Evolutionary conservation across 1,140 invertebrate genomes (phyloP).

Genomic region (Drosophila guanche): DNA sequence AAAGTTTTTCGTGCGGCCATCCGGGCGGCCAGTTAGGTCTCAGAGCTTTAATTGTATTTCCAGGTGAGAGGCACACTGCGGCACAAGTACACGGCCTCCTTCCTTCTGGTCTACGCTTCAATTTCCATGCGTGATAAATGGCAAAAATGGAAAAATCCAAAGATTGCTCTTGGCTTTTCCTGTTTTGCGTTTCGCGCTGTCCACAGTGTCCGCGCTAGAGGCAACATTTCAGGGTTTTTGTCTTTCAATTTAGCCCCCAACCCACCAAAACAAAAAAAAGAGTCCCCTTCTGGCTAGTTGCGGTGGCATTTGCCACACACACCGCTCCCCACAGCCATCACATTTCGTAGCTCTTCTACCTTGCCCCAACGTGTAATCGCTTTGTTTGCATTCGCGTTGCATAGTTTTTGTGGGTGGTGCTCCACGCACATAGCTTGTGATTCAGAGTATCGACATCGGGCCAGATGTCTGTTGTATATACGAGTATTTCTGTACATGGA

Average conservation of each 20-base stretch:
- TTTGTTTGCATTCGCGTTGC: slow-evolving; percentile 47
- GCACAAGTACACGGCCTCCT: slow-evolving; percentile 6
- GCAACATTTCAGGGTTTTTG: slow-evolving; percentile 52
- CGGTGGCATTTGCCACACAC: slow-evolving; percentile 1
- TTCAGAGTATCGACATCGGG: slow-evolving; percentile 14
- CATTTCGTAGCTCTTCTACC: slow-evolving; percentile 5
- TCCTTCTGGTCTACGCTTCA: slow-evolving; percentile 8
- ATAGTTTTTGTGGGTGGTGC: slow-evolving; percentile 22
- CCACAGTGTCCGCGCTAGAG: slow-evolving; percentile 20
- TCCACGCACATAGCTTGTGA: slow-evolving; percentile 19
- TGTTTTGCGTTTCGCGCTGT: slow-evolving; percentile 19
- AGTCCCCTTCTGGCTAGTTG: slow-evolving; percentile 29
- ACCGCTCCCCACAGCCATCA: not conserved
- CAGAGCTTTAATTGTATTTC: slow-evolving; percentile 75
- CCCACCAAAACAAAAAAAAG: slow-evolving; percentile 1
- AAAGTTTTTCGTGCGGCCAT: slow-evolving; percentile 40
- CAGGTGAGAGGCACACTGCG: slow-evolving; percentile 26
- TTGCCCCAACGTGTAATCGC: slow-evolving; percentile 10
- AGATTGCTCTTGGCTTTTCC: slow-evolving; percentile 33
- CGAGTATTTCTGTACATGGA: slow-evolving; percentile 3
- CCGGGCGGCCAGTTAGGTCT: slow-evolving; percentile 47
- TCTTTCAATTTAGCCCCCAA: slow-evolving; percentile 54
- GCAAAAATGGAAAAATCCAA: slow-evolving; percentile 37
- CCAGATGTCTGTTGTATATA: not conserved
- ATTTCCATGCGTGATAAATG: slow-evolving; percentile 64